Base-by-base conservation (phyloP, 1,140 invertebrate species). In the Epicauta chinensis region DNA sequence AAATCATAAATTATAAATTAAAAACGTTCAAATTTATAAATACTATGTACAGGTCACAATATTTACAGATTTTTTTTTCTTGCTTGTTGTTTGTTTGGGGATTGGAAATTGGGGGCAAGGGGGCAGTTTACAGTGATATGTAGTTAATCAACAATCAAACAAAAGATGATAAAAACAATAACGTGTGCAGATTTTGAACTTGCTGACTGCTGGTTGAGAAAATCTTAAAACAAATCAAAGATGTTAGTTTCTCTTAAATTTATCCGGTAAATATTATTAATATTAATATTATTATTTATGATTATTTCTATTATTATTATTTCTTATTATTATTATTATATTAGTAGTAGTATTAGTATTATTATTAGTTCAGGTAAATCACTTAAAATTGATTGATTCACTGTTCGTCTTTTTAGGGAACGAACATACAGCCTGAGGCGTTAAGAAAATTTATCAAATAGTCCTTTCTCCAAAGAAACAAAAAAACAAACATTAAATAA, bases 171-270 rank as follows among this genome's bases (percentile, higher is more conserved):
- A 60, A 34, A 37, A 59, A 61, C 40, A 55, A 56, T 34, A 56
- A 23, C 7, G 23, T 23, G 62, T 68, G 66, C 66, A 68, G 66
- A 68, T 68, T 65, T 61, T 65, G 53, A 67, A 67, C 64, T 67
- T 68, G 66, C 59, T 63, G 61, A 65, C 64, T 65, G 63, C 63
- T 67, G 66, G 63, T 59, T 63, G 49, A 63, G 49, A 49, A 56
- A 59, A 65, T 61, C 55, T 55, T 56, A 65, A 58, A 53, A 65
- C 59, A 23, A 23, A 5, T 23, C 23, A 23, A 23, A 23, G 23
- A 23, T 23, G 23, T 23, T 64, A 65, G 65, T 60, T 55, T 55
- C 60, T 56, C 46, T 54, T 60, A 63, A 62, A 62, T 56, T 50
- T 64, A 62, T 60, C 57, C 61, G 63, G 59, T 66, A 63, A 65